A percentile compares a stretch with the other conserved stretches of the same genome.
phyloP scores from a whole-genome alignment of 2,113 vertebrate species.

The Spea multiplicata region DNA sequence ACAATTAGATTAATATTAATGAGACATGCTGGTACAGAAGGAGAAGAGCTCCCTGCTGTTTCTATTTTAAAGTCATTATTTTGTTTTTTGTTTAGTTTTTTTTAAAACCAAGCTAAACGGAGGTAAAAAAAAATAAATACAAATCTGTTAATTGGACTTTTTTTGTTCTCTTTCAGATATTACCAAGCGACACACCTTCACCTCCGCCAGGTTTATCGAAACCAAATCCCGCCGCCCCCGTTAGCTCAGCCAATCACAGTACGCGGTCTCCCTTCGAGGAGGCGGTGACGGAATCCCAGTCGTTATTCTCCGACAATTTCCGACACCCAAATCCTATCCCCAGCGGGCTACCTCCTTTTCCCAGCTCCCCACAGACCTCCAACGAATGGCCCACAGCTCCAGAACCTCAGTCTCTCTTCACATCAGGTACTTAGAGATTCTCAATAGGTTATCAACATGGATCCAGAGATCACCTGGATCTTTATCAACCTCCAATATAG shows the following conservation, averaged over 20 bases:
- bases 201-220: constrained; percentile 95
- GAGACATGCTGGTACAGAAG: too few relatives aligned
- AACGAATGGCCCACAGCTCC: constrained; percentile 97
- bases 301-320: constrained; percentile 98
- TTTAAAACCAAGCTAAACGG: too few relatives aligned
- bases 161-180: constrained; percentile 64
- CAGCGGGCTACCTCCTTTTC: constrained; percentile 89
- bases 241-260: constrained; percentile 90
- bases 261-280: constrained; percentile 95
- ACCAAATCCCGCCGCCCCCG: constrained; percentile 86
- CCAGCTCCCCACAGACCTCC: constrained; percentile 84
- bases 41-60: too few relatives aligned
- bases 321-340: constrained; percentile 97
- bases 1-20: too few relatives aligned
- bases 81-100: too few relatives aligned
- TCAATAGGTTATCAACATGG: background rate
- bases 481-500: too few relatives aligned
- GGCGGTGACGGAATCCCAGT: constrained; percentile 95
- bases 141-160: too few relatives aligned
- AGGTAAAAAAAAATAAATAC: too few relatives aligned
- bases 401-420: constrained; percentile 98
- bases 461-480: too few relatives aligned
- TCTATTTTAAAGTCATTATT: too few relatives aligned
- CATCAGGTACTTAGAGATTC: constrained; percentile 77
- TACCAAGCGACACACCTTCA: constrained; percentile 91